Evolutionary conservation across 2,113 vertebrate species (phyloP).

Genomic region (Pelmatolapia mariae): DNA sequence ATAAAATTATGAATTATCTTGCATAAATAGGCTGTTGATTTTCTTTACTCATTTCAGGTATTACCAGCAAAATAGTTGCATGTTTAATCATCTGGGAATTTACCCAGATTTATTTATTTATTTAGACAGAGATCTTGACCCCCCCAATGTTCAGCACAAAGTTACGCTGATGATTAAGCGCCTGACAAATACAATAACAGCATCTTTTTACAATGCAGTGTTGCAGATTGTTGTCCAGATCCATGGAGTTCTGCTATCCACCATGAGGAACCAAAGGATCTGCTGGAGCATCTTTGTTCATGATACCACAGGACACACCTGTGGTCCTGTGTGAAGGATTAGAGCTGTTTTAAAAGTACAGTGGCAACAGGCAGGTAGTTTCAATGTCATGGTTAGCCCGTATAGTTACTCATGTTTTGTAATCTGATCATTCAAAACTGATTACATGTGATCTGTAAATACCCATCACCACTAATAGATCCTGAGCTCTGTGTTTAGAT

Average conservation of each 20-base stretch:
- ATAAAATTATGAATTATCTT: too few relatives aligned
- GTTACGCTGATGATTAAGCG: accelerated
- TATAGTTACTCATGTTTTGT: not conserved
- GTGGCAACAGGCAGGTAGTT: not conserved
- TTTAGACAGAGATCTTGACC: not conserved
- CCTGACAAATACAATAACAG: not conserved
- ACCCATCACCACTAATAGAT: not conserved
- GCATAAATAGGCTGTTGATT: too few relatives aligned
- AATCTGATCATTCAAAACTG: not conserved
- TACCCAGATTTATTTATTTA: accelerated
- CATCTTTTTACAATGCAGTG: not conserved
- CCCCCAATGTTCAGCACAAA: not conserved
- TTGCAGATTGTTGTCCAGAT: not conserved
- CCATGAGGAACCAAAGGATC: not conserved
- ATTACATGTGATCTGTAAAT: not conserved
- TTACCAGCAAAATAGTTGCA: not conserved
- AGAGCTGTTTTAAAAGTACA: not conserved
- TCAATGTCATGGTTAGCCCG: not conserved
- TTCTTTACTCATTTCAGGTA: too few relatives aligned
- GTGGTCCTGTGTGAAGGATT: not conserved
- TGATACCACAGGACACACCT: not conserved
- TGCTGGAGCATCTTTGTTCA: not conserved
- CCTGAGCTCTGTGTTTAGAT: constrained; percentile 11
- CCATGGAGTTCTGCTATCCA: not conserved
- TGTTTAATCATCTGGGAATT: not conserved